These are phyloP conservation scores for Papilio polyxenes DNA, from an alignment of 1,140 invertebrate genomes.

Conservation along the genomic window DNA sequence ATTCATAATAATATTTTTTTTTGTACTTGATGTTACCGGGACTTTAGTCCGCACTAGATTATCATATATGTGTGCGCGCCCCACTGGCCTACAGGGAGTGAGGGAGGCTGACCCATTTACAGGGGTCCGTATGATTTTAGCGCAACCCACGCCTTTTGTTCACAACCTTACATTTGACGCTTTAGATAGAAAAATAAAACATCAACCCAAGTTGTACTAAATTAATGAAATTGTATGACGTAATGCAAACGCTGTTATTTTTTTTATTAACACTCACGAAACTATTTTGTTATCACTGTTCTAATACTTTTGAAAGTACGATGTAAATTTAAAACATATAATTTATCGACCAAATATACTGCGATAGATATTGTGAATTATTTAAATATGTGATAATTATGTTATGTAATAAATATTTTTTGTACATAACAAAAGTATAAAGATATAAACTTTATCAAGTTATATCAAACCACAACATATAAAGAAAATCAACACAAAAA, in stretches of 20 bases:
- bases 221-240: neutral
- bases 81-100: conserved; percentile 50
- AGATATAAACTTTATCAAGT: too few species aligned
- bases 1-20: neutral
- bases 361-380: too few species aligned
- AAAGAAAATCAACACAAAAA: neutral
- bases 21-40: conserved; percentile 33
- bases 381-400: too few species aligned
- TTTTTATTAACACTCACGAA: neutral
- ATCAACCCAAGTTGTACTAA: neutral
- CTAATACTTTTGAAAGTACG: too few species aligned
- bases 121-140: conserved; percentile 30
- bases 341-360: too few species aligned
- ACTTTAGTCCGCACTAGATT: conserved; percentile 36
- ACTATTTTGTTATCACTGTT: neutral
- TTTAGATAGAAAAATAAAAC: conserved; percentile 3
- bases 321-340: too few species aligned
- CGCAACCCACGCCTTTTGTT: conserved; percentile 16
- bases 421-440: too few species aligned
- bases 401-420: too few species aligned
- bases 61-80: conserved; percentile 39
- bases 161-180: conserved; percentile 18
- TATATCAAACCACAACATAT: too few species aligned
- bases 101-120: conserved; percentile 53
- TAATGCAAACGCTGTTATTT: neutral